These are phyloP conservation scores for Agapornis roseicollis DNA, from an alignment of 2,113 vertebrate species.

Conservation along the genomic window DNA sequence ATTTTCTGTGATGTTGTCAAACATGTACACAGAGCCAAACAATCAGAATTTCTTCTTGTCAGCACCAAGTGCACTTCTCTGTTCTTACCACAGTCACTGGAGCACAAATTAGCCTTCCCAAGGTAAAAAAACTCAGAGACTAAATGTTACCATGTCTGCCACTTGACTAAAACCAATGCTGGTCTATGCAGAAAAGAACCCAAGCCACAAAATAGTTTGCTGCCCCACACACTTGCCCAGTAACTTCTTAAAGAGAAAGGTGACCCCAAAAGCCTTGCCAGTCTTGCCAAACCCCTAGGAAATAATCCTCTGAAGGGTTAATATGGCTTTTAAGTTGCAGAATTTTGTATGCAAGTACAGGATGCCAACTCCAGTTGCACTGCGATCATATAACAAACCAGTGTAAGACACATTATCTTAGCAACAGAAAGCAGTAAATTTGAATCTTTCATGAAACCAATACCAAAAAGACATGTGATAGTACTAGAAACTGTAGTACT, in stretches of 20 bases:
- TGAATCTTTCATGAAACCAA: not conserved
- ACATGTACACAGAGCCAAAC: not conserved
- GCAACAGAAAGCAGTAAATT: not conserved
- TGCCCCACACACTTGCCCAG: not conserved
- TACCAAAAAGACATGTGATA: not conserved
- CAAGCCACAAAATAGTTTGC: constrained; percentile 3
- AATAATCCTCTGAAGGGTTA: not conserved
- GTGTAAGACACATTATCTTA: not conserved
- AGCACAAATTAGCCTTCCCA: not conserved
- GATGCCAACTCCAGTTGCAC: not conserved
- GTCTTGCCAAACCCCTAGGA: not conserved
- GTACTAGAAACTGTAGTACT: not conserved
- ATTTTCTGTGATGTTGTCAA: not conserved
- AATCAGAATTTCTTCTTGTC: not conserved
- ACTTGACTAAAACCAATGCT: not conserved
- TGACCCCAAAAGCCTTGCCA: not conserved
- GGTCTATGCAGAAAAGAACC: not conserved
- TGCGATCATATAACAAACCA: not conserved
- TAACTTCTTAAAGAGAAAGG: constrained; percentile 27
- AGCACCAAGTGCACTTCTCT: not conserved
- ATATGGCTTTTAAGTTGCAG: not conserved
- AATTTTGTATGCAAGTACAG: not conserved
- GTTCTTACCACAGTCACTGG: not conserved
- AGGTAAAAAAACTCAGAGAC: not conserved
- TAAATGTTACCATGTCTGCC: not conserved